Conservation (phyloP, 37 sponge, comb jelly and placozoan genomes). For the Halichondria panicea region DNA sequence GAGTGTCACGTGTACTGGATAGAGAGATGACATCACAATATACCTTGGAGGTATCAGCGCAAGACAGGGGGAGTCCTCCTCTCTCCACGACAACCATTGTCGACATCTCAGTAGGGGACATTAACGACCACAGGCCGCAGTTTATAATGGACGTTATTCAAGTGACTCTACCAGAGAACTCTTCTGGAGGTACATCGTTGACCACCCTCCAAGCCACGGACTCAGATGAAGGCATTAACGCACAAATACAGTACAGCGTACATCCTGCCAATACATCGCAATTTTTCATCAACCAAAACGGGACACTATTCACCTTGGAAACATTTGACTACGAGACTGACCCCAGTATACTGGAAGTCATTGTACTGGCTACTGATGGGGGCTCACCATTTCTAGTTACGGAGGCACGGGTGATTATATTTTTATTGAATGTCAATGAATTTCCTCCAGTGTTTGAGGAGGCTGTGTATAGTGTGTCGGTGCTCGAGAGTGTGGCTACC, state of each 20-base stretch:
- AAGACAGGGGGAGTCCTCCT: slow-evolving; percentile 38
- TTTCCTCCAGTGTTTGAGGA: slow-evolving; percentile 38
- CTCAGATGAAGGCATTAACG: slow-evolving; percentile 54
- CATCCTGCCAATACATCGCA: slow-evolving; percentile 4
- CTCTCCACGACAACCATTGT: slow-evolving; percentile 17
- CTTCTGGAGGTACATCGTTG: slow-evolving; percentile 9
- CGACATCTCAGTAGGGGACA: slow-evolving; percentile 46
- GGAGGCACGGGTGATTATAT: slow-evolving; percentile 17
- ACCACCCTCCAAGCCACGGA: slow-evolving; percentile 29
- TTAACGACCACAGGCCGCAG: slow-evolving; percentile 61
- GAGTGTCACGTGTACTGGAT: not conserved
- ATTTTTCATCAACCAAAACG: slow-evolving; percentile 23
- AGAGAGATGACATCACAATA: slow-evolving; percentile 2
- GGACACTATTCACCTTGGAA: not conserved
- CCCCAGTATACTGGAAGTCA: not conserved
- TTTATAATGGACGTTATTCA: slow-evolving; percentile 12
- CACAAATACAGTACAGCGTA: slow-evolving; percentile 38
- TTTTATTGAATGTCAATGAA: slow-evolving; percentile 37
- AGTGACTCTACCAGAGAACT: slow-evolving; percentile 35
- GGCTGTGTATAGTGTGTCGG: not conserved
- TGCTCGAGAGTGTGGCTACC: slow-evolving; percentile 13
- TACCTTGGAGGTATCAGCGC: slow-evolving; percentile 13
- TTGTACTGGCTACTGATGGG: slow-evolving; percentile 43
- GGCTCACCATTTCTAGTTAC: slow-evolving; percentile 25
- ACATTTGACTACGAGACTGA: slow-evolving; percentile 12